Conservation (phyloP, 2,113 vertebrate genomes). For the Cyanistes caeruleus region DNA sequence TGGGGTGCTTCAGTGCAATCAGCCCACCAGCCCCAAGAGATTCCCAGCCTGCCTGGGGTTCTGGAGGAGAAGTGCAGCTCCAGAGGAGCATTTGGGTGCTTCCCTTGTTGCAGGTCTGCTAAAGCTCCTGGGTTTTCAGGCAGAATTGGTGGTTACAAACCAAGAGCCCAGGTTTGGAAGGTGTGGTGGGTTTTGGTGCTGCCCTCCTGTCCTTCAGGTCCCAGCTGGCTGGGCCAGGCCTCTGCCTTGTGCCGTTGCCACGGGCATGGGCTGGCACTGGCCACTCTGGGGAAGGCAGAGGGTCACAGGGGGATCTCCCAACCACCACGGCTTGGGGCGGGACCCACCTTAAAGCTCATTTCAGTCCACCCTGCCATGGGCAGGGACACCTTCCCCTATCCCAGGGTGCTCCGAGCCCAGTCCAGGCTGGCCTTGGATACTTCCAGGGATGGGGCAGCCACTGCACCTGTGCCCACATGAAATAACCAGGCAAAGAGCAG, state of each 20-base stretch:
- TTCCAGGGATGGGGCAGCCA: neutral
- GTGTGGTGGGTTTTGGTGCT: neutral
- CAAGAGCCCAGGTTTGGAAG: neutral
- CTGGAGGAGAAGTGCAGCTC: too few relatives aligned
- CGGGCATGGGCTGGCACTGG: neutral
- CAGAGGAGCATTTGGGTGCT: neutral
- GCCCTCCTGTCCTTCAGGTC: neutral
- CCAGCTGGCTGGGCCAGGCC: rapidly evolving
- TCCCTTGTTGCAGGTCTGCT: neutral
- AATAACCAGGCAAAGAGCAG: neutral
- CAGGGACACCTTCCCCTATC: neutral
- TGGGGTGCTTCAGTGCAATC: neutral
- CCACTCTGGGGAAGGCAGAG: rapidly evolving
- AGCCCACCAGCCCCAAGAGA: neutral
- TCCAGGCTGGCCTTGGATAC: rapidly evolving
- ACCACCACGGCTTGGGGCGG: too few relatives aligned
- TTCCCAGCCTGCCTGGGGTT: neutral
- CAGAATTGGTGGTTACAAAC: neutral
- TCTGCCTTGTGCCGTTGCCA: rapidly evolving
- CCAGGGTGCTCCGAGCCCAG: neutral
- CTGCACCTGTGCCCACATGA: neutral
- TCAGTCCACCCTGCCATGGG: neutral
- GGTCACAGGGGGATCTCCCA: neutral
- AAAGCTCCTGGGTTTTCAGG: neutral
- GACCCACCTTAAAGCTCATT: neutral